Percentiles rank a stretch among this genome's conserved stretches.
These are phyloP conservation scores for Hemiprocne comata DNA, from an alignment of 2,113 vertebrate species.

Conservation along the genomic window DNA sequence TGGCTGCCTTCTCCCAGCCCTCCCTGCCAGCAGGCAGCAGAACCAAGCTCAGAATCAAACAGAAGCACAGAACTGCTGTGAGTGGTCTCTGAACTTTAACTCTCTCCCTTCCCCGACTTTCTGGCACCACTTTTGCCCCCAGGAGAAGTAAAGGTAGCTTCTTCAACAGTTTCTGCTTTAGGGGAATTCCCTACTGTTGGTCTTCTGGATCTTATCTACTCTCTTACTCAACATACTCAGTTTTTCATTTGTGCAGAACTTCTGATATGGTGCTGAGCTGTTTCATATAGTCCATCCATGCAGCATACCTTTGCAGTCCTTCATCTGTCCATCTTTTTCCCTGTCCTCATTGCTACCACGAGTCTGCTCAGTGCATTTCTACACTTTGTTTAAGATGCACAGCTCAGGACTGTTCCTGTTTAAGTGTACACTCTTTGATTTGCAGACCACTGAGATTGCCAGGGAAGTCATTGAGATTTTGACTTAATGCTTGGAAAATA, in stretches of 20 bases:
- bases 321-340: not conserved
- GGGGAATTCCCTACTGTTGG: not conserved
- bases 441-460: not conserved
- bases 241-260: not conserved
- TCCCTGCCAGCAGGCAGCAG: not conserved
- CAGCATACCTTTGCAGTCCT: not conserved
- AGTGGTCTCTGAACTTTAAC: not conserved
- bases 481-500: not conserved
- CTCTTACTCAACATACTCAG: not conserved
- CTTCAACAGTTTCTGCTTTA: not conserved
- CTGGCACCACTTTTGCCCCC: not conserved
- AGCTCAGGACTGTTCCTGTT: not conserved
- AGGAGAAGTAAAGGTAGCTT: not conserved
- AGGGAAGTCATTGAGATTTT: rapidly evolving
- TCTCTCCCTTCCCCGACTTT: not conserved
- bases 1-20: not conserved
- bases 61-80: not conserved
- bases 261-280: not conserved
- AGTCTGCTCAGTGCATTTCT: not conserved
- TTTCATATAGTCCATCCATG: not conserved
- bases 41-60: not conserved
- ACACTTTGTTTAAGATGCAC: not conserved
- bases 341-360: not conserved
- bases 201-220: not conserved
- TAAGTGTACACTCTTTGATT: not conserved